Conservation (phyloP, 2,113 vertebrate species). For the Zosterops lateralis region DNA sequence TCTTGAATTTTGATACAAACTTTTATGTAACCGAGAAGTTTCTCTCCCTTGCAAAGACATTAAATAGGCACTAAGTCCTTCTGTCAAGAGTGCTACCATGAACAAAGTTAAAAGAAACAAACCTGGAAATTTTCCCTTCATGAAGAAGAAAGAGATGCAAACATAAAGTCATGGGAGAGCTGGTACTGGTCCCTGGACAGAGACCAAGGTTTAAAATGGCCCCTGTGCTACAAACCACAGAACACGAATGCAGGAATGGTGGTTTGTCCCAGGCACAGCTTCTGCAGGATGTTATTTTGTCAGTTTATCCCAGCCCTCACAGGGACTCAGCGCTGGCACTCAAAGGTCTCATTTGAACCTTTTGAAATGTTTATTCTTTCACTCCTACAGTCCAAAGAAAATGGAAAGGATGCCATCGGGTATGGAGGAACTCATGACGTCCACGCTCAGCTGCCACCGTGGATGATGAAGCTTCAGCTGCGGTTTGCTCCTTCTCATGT, state of each 20-base stretch:
- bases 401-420: not conserved
- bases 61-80: slow-evolving; percentile 45
- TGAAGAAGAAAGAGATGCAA: not conserved
- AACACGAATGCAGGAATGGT: not conserved
- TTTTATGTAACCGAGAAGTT: slow-evolving; percentile 53
- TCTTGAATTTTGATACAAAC: slow-evolving; percentile 67
- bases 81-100: slow-evolving; percentile 21
- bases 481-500: not conserved
- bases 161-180: slow-evolving; percentile 11
- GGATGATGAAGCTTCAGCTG: not conserved
- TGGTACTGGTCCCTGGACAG: not conserved
- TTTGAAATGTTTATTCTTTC: slow-evolving; percentile 3
- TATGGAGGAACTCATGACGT: not conserved
- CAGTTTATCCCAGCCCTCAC: not conserved
- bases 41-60: slow-evolving; percentile 41
- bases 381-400: not conserved
- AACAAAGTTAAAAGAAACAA: slow-evolving; percentile 27
- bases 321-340: not conserved
- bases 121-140: slow-evolving; percentile 20
- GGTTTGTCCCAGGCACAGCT: not conserved
- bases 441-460: not conserved
- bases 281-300: not conserved
- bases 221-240: not conserved
- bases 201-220: not conserved
- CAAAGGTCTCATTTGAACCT: not conserved